These are phyloP conservation scores for Ryuthela nishihirai DNA, from an alignment of 2,888 invertebrate genomes.

Conservation along the genomic window DNA sequence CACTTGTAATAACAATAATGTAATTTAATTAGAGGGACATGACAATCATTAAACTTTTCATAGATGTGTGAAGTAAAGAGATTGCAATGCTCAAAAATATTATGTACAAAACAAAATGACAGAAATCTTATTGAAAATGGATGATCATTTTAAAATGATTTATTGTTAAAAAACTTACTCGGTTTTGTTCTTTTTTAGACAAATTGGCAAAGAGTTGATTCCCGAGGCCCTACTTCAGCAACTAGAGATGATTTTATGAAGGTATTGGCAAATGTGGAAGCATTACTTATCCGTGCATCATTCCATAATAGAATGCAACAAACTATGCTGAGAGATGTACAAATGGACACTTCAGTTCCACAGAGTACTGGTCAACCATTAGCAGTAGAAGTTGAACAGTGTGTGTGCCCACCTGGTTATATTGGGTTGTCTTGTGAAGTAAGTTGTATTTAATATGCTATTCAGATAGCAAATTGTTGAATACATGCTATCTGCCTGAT, in stretches of 20 bases:
- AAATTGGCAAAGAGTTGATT: constrained; percentile 46
- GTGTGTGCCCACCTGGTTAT: constrained; percentile 56
- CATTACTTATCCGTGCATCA: constrained; percentile 78
- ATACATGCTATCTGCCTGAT: too few relatives aligned
- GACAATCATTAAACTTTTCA: too few relatives aligned
- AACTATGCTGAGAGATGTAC: constrained; percentile 73
- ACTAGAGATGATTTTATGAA: constrained; percentile 78
- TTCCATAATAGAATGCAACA: constrained; percentile 62
- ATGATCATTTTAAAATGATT: too few relatives aligned
- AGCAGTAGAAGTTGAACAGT: constrained; percentile 55
- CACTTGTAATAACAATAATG: too few relatives aligned
- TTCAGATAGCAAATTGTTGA: too few relatives aligned
- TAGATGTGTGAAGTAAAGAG: too few relatives aligned
- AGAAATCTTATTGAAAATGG: too few relatives aligned
- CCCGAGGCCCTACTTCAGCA: constrained; percentile 48
- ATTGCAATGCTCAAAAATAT: too few relatives aligned
- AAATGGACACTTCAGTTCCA: constrained; percentile 75
- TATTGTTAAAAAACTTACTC: too few relatives aligned
- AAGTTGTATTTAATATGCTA: too few relatives aligned
- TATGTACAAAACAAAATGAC: too few relatives aligned
- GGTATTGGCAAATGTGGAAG: constrained; percentile 75
- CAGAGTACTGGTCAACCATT: constrained; percentile 56
- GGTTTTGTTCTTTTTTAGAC: constrained; percentile 42
- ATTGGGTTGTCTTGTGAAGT: constrained; percentile 50
- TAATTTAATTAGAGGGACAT: too few relatives aligned